A percentile compares a stretch with the other conserved stretches of the same genome.
phyloP scores from a whole-genome alignment of 1,140 invertebrate species.

The Drosophila mojavensis region DNA sequence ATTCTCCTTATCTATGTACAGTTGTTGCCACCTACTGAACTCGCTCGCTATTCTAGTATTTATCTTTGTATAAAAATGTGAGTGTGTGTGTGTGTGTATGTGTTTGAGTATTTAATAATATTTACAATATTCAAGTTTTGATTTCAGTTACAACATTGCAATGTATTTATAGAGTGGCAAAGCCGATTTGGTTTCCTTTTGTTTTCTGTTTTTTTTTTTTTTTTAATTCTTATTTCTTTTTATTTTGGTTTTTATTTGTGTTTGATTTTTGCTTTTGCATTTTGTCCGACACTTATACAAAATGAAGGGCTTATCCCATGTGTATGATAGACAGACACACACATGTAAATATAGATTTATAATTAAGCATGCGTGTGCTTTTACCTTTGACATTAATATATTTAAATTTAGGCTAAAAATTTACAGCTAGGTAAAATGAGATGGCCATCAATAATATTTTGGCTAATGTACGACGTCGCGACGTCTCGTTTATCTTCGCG shows the following conservation, averaged over 20 bases:
- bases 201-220: background rate
- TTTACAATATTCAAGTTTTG: conserved; percentile 66
- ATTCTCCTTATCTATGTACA: conserved; percentile 74
- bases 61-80: conserved; percentile 14
- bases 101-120: conserved; percentile 37
- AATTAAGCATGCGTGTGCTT: conserved; percentile 20
- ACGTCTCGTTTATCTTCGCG: background rate
- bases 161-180: conserved; percentile 45
- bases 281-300: conserved; percentile 46
- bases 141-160: conserved; percentile 74
- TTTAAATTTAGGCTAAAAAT: conserved; percentile 80
- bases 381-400: conserved; percentile 71
- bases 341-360: conserved; percentile 14
- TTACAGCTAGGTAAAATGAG: conserved; percentile 78
- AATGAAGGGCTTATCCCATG: conserved; percentile 19
- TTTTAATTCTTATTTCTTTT: conserved; percentile 47
- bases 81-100: conserved; percentile 4
- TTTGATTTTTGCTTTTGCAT: background rate
- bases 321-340: background rate
- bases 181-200: conserved; percentile 5
- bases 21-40: conserved; percentile 53
- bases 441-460: conserved; percentile 70
- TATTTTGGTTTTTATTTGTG: too few relatives aligned
- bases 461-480: conserved; percentile 31
- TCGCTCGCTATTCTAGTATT: conserved; percentile 37